Conservation (phyloP, 2,888 invertebrate genomes). For the Drosophila setosimentum region DNA sequence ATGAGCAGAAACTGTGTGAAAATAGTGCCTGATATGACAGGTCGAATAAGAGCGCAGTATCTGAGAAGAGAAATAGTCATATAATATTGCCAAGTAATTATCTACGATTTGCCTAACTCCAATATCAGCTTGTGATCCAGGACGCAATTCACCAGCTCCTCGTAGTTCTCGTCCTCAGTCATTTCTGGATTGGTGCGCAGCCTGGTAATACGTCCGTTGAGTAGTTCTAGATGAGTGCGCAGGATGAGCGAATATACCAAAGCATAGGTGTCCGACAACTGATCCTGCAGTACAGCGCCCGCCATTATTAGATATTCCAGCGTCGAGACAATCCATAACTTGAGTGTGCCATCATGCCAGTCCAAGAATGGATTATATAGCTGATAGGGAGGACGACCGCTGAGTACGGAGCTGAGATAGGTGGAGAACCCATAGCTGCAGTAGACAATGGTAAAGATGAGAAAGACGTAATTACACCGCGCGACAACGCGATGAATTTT, state of each 20-base stretch:
- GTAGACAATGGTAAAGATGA: constrained; percentile 64
- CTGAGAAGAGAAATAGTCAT: constrained; percentile 16
- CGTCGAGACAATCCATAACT: constrained; percentile 56
- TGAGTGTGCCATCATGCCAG: constrained; percentile 57
- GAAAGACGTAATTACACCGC: constrained; percentile 53
- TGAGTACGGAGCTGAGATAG: constrained; percentile 53
- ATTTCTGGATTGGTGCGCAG: constrained; percentile 37
- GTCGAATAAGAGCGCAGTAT: constrained; percentile 59
- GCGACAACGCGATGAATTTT: constrained; percentile 64
- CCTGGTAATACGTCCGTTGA: constrained; percentile 59
- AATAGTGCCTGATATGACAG: constrained; percentile 73
- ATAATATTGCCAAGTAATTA: neutral
- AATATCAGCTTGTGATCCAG: constrained; percentile 74
- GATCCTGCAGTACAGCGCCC: constrained; percentile 64
- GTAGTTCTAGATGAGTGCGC: constrained; percentile 63
- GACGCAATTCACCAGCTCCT: constrained; percentile 69
- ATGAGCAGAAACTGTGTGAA: constrained; percentile 73
- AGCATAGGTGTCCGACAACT: constrained; percentile 65
- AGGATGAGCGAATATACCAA: constrained; percentile 64
- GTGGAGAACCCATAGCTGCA: constrained; percentile 61
- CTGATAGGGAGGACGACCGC: constrained; percentile 70
- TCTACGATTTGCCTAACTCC: constrained; percentile 37
- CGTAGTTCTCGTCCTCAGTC: constrained; percentile 63
- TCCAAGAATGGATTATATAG: constrained; percentile 72
- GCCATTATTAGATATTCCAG: constrained; percentile 65